Percentiles rank a stretch among this genome's conserved stretches.
Evolutionary conservation across 2,113 vertebrate genomes (phyloP).

Genomic region (Malurus melanocephalus): DNA sequence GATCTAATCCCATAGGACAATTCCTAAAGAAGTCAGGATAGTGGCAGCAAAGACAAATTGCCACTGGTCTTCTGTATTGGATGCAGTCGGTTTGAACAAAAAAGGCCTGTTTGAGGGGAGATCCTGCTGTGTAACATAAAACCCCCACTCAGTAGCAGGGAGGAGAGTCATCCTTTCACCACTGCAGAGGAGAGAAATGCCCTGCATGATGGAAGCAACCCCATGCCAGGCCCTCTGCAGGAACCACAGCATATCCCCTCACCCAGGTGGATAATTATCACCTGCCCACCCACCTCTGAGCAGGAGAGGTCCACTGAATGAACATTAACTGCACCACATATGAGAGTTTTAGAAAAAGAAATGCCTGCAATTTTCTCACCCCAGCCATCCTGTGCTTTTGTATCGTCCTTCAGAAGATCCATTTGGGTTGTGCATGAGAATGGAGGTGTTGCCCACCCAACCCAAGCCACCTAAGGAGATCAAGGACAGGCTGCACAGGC

Average conservation of each 20-base stretch:
- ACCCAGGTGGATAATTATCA: not conserved
- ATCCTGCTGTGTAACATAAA: not conserved
- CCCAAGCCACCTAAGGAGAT: not conserved
- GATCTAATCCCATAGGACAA: not conserved
- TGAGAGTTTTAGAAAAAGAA: not conserved
- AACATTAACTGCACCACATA: rapidly evolving
- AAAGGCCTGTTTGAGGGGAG: not conserved
- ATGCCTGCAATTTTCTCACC: not conserved
- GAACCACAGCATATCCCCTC: not conserved
- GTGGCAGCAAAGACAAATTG: not conserved
- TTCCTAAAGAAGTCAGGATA: not conserved
- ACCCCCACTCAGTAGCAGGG: not conserved
- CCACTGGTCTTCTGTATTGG: not conserved
- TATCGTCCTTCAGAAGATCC: not conserved
- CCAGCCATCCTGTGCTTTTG: not conserved
- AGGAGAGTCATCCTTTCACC: not conserved
- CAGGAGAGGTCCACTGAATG: not conserved
- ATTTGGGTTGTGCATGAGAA: not conserved
- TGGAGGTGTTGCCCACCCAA: not conserved
- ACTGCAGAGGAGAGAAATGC: not conserved
- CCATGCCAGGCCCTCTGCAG: not conserved
- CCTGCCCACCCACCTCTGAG: not conserved
- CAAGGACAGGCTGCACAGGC: not conserved
- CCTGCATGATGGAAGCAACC: not conserved
- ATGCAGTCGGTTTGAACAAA: not conserved